Evolutionary conservation across 2,797 vertebrate genomes (phyloP), one percentile per base, ranked within the genome.

Genomic region (Heteromormyrus szaboi): DNA sequence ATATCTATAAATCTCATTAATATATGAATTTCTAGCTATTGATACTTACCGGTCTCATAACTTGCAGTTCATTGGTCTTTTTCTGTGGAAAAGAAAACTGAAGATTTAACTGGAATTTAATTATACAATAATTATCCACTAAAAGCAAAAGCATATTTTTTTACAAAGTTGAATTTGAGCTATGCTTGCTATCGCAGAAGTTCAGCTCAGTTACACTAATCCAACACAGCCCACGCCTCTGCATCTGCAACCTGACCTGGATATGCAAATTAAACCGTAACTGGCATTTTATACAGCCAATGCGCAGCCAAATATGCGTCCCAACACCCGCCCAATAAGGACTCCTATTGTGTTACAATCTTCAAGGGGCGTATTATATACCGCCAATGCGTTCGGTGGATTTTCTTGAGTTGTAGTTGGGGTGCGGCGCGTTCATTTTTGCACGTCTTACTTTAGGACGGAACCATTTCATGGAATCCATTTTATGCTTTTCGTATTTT

Each of bases 351-450:
- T 96, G 97, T 97, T 29, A 53, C 14, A 83, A 0, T 50, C 0
- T 0, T 0, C 0, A 0, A 0, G 0, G 62, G 94, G 93, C 88
- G 94, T 93, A 50, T 0, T 19, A 50, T 17, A 1, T 3, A 0
- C 19, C 33, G 50, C 37, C 89, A 91, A 72, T 48, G 88, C 0
- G 91, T 72, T 90, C 2, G 7, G 89, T 90, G 91, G 93, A 90
- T 25, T 90, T 83, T 84, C 48, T 46, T 56, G 93, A 92, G 93
- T 95, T 95, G 93, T 94, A 95, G 94, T 95, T 95, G 96, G 96
- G 96, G 97, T 96, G 96, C 95, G 96, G 98, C 93, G 97, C 98
- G 98, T 98, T 99, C 97, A 93, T 92, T 98, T 98, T 94, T 96
- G 98, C 98, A 98, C 98, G 98, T 99, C 98, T 94, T 96, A 97